Conservation (phyloP, 1,140 invertebrate species). For the Drosophila nigrodunni region DNA sequence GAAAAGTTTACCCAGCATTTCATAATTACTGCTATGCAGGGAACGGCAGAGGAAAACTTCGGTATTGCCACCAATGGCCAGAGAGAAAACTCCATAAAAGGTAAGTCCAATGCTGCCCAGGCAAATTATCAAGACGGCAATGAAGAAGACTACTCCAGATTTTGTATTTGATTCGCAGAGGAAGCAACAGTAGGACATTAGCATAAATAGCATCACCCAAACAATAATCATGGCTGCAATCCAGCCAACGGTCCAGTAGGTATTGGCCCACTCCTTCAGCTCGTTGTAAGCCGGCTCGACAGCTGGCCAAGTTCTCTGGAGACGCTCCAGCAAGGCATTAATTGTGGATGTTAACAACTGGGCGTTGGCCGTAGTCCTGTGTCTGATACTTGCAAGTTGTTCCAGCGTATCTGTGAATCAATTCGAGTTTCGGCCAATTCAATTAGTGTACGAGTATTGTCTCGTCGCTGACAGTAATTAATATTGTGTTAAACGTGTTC, state of each 20-base stretch:
- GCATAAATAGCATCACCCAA: conserved; percentile 79
- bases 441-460: conserved; percentile 49
- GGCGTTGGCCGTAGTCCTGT: conserved; percentile 78
- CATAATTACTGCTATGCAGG: conserved; percentile 86
- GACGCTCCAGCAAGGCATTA: conserved; percentile 66
- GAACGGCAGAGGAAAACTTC: conserved; percentile 88
- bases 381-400: conserved; percentile 75
- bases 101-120: conserved; percentile 81
- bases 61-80: conserved; percentile 85
- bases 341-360: conserved; percentile 77
- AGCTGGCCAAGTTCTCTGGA: conserved; percentile 70
- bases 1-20: conserved; percentile 86
- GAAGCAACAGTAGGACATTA: conserved; percentile 85
- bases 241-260: conserved; percentile 78
- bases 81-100: conserved; percentile 75
- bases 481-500: conserved; percentile 57
- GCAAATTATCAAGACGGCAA: conserved; percentile 84
- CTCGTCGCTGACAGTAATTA: conserved; percentile 67
- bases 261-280: conserved; percentile 70
- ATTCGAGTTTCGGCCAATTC: conserved; percentile 30
- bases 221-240: conserved; percentile 70
- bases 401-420: conserved; percentile 76
- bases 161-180: conserved; percentile 86
- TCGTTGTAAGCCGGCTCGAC: conserved; percentile 69
- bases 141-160: conserved; percentile 86